Evolutionary conservation across 2,888 invertebrate species (phyloP).

Genomic region (Microchrysa polita): DNA sequence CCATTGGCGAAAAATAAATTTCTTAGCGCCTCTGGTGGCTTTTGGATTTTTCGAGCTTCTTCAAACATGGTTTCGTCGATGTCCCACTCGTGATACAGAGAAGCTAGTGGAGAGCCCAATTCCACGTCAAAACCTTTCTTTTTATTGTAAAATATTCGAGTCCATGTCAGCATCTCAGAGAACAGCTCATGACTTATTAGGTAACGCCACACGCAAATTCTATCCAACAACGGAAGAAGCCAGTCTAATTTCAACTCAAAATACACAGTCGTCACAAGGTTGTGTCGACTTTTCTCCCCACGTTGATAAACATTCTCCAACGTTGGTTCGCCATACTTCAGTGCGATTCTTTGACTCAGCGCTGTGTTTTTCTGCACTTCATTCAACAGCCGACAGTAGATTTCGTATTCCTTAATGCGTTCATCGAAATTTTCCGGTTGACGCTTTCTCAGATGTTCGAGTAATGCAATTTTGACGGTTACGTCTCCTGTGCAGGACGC

Average conservation of each 20-base stretch:
- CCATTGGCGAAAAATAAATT: conserved; percentile 66
- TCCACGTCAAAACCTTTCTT: conserved; percentile 16
- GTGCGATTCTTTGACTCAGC: conserved; percentile 49
- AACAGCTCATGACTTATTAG: conserved; percentile 56
- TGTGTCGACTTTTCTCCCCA: conserved; percentile 57
- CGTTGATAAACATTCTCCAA: conserved; percentile 60
- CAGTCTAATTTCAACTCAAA: conserved; percentile 59
- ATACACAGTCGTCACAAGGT: conserved; percentile 59
- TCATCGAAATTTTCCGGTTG: conserved; percentile 59
- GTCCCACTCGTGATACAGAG: conserved; percentile 56
- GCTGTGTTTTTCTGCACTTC: conserved; percentile 55
- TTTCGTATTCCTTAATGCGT: conserved; percentile 56
- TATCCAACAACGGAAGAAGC: conserved; percentile 59
- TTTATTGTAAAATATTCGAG: conserved; percentile 45
- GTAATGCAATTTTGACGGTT: conserved; percentile 72
- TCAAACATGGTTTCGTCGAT: conserved; percentile 60
- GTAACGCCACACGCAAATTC: conserved; percentile 59
- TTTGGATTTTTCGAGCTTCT: conserved; percentile 55
- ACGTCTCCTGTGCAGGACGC: conserved; percentile 70
- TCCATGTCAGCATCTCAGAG: conserved; percentile 58
- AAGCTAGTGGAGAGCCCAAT: conserved; percentile 51
- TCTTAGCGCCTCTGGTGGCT: conserved; percentile 56
- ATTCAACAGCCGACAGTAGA: conserved; percentile 58
- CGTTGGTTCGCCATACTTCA: conserved; percentile 56
- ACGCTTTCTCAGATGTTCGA: conserved; percentile 71